Evolutionary conservation across 2,888 invertebrate species (phyloP).

Genomic region (Clostera curtula): DNA sequence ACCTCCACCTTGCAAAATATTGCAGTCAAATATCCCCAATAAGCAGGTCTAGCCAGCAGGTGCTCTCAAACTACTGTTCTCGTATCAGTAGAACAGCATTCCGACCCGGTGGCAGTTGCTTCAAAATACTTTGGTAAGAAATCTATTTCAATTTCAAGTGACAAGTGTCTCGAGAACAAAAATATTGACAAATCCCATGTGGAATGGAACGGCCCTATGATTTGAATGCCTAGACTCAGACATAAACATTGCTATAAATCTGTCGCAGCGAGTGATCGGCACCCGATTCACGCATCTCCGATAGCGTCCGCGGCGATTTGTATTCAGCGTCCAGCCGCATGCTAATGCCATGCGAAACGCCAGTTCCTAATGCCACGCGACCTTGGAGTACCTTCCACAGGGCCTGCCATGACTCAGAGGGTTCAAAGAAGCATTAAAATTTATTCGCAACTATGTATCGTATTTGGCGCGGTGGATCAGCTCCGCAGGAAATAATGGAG

Average conservation of each 20-base stretch:
- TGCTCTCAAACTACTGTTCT: too few species aligned
- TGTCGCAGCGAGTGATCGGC: conserved; percentile 10
- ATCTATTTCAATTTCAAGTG: too few species aligned
- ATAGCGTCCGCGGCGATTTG: conserved; percentile 21
- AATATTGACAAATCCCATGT: too few species aligned
- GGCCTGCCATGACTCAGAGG: conserved; percentile 4
- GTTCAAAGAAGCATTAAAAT: conserved; percentile 14
- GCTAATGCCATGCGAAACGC: conserved; percentile 19
- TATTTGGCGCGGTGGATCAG: conserved; percentile 11
- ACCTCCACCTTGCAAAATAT: too few species aligned
- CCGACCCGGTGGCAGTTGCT: too few species aligned
- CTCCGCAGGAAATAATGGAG: conserved; percentile 21
- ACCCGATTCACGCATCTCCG: conserved; percentile 22
- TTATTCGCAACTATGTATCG: conserved; percentile 24
- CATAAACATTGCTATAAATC: conserved; percentile 8
- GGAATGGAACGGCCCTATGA: too few species aligned
- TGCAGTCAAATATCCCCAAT: too few species aligned
- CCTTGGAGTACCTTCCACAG: conserved; percentile 23
- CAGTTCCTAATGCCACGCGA: conserved; percentile 21
- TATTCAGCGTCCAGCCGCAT: conserved; percentile 24
- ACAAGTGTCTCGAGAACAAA: too few species aligned
- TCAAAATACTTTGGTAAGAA: too few species aligned
- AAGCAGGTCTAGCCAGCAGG: too few species aligned
- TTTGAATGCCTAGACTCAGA: too few species aligned
- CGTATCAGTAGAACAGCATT: too few species aligned